Conservation (phyloP, 2,888 invertebrate genomes). For the Lathronympha strigana region DNA sequence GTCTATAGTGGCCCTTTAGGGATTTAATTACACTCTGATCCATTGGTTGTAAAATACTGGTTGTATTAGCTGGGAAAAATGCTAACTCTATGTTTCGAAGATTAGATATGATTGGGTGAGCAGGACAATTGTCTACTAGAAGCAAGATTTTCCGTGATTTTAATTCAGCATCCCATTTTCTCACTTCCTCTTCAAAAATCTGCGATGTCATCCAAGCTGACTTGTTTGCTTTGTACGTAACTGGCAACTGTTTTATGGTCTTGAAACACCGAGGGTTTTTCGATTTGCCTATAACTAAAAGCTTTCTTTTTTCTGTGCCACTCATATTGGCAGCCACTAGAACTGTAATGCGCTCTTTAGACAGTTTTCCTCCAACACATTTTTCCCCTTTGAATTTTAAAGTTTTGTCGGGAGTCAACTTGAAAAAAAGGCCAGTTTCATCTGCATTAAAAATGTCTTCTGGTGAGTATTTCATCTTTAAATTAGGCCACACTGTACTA, state of each 20-base stretch:
- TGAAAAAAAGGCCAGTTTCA: conserved; percentile 54
- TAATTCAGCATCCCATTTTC: conserved; percentile 48
- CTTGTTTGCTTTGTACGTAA: conserved; percentile 49
- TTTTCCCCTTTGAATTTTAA: conserved; percentile 53
- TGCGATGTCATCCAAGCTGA: conserved; percentile 52
- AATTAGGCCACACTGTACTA: conserved; percentile 46
- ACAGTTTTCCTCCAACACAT: conserved; percentile 51
- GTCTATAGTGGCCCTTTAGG: conserved; percentile 49
- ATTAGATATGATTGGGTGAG: conserved; percentile 48
- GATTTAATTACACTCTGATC: conserved; percentile 51
- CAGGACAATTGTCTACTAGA: conserved; percentile 52
- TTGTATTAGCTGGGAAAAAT: conserved; percentile 55
- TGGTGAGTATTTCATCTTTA: conserved; percentile 45
- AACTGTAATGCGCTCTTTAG: conserved; percentile 53
- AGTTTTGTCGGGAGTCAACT: conserved; percentile 50
- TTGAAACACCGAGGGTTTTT: conserved; percentile 48
- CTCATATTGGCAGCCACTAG: conserved; percentile 54
- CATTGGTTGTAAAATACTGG: conserved; percentile 52
- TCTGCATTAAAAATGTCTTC: conserved; percentile 50
- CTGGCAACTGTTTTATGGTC: conserved; percentile 53
- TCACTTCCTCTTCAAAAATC: conserved; percentile 48
- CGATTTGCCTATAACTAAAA: conserved; percentile 18
- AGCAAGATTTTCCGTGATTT: conserved; percentile 51
- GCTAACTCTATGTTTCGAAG: too few species aligned
- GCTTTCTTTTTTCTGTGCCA: conserved; percentile 50